phyloP scores from a whole-genome alignment of 2,113 vertebrate species.

The Progne subis region DNA sequence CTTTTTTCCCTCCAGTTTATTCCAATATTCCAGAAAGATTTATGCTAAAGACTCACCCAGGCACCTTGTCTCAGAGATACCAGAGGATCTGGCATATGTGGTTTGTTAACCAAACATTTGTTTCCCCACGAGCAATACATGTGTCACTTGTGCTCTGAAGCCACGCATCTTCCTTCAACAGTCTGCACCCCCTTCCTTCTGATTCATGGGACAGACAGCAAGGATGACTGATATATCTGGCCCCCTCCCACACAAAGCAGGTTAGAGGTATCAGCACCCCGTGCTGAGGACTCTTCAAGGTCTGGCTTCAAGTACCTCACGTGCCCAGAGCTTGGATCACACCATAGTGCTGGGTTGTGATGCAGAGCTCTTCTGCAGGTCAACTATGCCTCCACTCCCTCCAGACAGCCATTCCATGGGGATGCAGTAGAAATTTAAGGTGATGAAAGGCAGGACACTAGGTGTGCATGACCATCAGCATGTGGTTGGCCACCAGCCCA shows the following conservation, averaged over 20 bases:
- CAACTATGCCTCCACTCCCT: not conserved
- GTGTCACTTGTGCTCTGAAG: not conserved
- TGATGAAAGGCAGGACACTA: not conserved
- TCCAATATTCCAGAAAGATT: not conserved
- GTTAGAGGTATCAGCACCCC: not conserved
- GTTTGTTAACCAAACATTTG: not conserved
- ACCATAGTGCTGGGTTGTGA: not conserved
- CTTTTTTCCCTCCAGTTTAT: constrained; percentile 25
- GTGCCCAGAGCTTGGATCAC: not conserved
- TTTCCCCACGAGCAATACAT: not conserved
- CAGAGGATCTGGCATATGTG: not conserved
- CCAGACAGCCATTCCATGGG: not conserved
- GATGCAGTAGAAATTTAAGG: not conserved
- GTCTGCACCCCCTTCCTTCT: not conserved
- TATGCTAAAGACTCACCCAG: not conserved
- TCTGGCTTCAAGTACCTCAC: not conserved
- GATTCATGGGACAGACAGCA: accelerated
- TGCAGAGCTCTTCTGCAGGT: not conserved
- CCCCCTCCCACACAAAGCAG: not conserved
- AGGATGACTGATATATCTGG: not conserved
- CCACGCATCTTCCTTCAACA: not conserved
- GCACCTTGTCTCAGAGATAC: constrained; percentile 18
- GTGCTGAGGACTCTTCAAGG: not conserved
- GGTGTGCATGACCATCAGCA: accelerated
- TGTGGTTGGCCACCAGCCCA: not conserved